These are phyloP conservation scores for Sorex maritimensis DNA, from an alignment of 2,797 vertebrate species.

Conservation along the genomic window DNA sequence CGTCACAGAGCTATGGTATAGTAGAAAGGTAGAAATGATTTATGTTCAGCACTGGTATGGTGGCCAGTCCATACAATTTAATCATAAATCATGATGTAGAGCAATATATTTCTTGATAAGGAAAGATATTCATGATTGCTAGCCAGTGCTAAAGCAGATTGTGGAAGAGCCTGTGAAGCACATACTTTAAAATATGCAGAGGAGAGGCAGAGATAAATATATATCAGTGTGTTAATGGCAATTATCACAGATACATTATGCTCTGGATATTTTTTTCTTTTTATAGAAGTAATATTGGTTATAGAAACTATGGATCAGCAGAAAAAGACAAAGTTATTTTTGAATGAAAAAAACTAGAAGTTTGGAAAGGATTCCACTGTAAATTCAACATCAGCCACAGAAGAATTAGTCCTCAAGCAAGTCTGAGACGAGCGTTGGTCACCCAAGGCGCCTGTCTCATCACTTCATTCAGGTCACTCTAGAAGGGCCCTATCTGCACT, in stretches of 20 bases:
- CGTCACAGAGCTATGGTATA: background rate
- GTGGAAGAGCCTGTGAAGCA: constrained; percentile 47
- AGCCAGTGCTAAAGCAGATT: constrained; percentile 49
- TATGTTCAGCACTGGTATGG: background rate
- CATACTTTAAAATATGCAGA: constrained; percentile 40
- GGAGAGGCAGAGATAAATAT: background rate
- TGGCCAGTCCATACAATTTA: constrained; percentile 26
- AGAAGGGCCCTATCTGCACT: background rate
- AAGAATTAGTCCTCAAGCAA: constrained; percentile 25
- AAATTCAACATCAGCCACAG: constrained; percentile 1
- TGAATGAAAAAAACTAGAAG: constrained; percentile 30
- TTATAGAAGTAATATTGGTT: constrained; percentile 55
- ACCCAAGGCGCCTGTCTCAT: background rate
- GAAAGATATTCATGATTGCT: constrained; percentile 27
- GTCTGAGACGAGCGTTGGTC: background rate
- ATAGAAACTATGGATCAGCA: constrained; percentile 58
- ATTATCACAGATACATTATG: constrained; percentile 29
- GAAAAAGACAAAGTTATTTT: constrained; percentile 60
- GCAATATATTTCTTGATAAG: constrained; percentile 37
- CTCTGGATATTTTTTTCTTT: constrained; percentile 30
- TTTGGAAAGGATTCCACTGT: constrained; percentile 47
- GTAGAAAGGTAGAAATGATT: constrained; percentile 47
- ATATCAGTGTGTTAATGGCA: constrained; percentile 27
- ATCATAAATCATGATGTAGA: constrained; percentile 24
- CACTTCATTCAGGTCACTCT: background rate